Evolutionary conservation across 53 echinoderm and acorn worm genomes (phyloP).

Genomic region (Paracentrotus lividus): DNA sequence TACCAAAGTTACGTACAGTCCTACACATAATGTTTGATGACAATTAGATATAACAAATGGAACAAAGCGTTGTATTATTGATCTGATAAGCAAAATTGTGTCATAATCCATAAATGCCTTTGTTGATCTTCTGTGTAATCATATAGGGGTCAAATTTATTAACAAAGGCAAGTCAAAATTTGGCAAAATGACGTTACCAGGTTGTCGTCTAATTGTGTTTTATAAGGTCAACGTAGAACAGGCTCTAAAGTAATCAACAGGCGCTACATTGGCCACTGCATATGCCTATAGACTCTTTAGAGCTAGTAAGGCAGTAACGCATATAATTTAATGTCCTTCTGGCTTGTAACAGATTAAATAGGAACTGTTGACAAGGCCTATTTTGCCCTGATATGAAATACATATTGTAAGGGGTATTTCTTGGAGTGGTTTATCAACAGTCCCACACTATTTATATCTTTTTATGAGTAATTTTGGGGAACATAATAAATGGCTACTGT

Average conservation of each 20-base stretch:
- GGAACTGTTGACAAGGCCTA: neutral
- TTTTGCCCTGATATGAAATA: constrained; percentile 1
- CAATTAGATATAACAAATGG: constrained; percentile 21
- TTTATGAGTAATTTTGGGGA: too few species aligned
- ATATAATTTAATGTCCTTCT: too few species aligned
- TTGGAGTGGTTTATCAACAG: neutral
- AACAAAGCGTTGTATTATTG: neutral
- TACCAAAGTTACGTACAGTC: neutral
- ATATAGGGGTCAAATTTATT: constrained; percentile 42
- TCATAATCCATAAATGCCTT: constrained; percentile 34
- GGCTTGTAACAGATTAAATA: too few species aligned
- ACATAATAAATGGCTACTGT: too few species aligned
- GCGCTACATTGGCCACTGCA: neutral
- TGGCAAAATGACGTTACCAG: constrained; percentile 46
- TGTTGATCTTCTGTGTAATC: neutral
- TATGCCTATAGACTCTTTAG: too few species aligned
- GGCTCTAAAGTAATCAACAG: constrained; percentile 10
- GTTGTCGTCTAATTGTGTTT: constrained; percentile 36
- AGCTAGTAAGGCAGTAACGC: too few species aligned
- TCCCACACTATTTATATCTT: neutral
- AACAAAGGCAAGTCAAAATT: constrained; percentile 39
- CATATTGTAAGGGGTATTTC: constrained; percentile 5
- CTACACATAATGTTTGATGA: neutral
- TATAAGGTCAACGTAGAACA: constrained; percentile 38
- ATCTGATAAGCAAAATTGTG: constrained; percentile 28